Percentiles rank a stretch among this genome's conserved stretches.
These are phyloP conservation scores for Piprites chloris DNA, from an alignment of 2,113 vertebrate species.

Conservation along the genomic window DNA sequence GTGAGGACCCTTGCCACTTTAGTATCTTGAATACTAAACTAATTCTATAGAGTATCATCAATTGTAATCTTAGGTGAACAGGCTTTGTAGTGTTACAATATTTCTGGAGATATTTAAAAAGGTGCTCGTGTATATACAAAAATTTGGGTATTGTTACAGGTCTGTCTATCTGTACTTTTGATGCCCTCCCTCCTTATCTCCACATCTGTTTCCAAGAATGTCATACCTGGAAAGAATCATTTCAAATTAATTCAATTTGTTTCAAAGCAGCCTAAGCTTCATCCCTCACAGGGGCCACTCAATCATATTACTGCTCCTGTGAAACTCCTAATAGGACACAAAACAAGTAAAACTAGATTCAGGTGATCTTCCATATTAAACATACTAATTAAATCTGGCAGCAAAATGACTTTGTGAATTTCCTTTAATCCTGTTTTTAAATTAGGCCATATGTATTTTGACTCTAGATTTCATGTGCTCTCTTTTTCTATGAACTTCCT, in stretches of 20 bases:
- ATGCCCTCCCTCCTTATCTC: not conserved
- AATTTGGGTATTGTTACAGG: not conserved
- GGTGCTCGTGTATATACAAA: not conserved
- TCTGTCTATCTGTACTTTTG: not conserved
- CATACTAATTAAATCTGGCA: constrained; percentile 49
- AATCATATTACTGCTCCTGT: constrained; percentile 59
- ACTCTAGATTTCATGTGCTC: not conserved
- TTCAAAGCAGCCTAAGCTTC: constrained; percentile 53
- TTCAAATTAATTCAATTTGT: constrained; percentile 59
- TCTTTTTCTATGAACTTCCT: constrained; percentile 6
- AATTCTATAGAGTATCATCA: not conserved
- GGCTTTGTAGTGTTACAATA: not conserved
- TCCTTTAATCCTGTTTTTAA: constrained; percentile 42
- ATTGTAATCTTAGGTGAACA: not conserved
- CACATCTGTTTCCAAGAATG: constrained; percentile 61
- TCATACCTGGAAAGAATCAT: constrained; percentile 63
- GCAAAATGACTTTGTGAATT: constrained; percentile 30
- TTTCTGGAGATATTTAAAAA: not conserved
- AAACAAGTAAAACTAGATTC: constrained; percentile 32
- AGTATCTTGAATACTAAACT: not conserved
- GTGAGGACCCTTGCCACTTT: not conserved
- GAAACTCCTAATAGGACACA: constrained; percentile 45
- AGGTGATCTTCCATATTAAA: constrained; percentile 51
- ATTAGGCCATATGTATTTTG: constrained; percentile 20
- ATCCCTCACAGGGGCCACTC: constrained; percentile 47